A percentile compares a stretch with the other conserved stretches of the same genome.
phyloP scores from a whole-genome alignment of 2,113 vertebrate genomes.

The Tilapia sparmanii region DNA sequence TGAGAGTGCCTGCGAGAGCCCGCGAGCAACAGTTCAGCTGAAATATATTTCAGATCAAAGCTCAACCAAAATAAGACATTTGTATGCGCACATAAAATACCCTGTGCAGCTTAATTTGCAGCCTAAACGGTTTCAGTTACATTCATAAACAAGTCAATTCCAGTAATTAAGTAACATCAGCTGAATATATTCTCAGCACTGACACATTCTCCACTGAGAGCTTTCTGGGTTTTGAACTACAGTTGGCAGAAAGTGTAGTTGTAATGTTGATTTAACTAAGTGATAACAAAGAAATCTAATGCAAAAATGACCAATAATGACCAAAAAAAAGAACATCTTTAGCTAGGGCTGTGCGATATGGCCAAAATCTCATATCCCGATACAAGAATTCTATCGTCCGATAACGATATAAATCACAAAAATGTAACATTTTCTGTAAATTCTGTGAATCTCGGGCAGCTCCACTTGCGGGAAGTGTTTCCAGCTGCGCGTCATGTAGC shows the following conservation, averaged over 20 bases:
- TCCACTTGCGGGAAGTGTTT: too few relatives aligned
- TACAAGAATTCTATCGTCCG: too few relatives aligned
- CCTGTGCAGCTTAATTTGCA: constrained; percentile 30
- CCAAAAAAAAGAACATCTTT: not conserved
- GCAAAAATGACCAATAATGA: not conserved
- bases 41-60: constrained; percentile 59
- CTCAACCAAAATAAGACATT: constrained; percentile 41
- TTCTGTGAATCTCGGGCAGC: too few relatives aligned
- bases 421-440: too few relatives aligned
- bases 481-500: too few relatives aligned
- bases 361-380: too few relatives aligned
- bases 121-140: constrained; percentile 47
- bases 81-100: constrained; percentile 30
- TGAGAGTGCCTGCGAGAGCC: not conserved
- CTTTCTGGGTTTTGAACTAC: not conserved
- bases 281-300: not conserved
- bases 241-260: not conserved
- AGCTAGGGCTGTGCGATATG: too few relatives aligned
- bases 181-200: constrained; percentile 13
- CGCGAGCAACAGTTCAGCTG: constrained; percentile 29
- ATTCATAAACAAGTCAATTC: constrained; percentile 51
- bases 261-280: not conserved
- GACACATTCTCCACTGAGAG: not conserved
- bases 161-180: constrained; percentile 27
- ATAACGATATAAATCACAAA: too few relatives aligned